Evolutionary conservation across 2,888 invertebrate genomes (phyloP), one percentile per base, ranked within the genome.

Genomic region (Epiblema foenella): DNA sequence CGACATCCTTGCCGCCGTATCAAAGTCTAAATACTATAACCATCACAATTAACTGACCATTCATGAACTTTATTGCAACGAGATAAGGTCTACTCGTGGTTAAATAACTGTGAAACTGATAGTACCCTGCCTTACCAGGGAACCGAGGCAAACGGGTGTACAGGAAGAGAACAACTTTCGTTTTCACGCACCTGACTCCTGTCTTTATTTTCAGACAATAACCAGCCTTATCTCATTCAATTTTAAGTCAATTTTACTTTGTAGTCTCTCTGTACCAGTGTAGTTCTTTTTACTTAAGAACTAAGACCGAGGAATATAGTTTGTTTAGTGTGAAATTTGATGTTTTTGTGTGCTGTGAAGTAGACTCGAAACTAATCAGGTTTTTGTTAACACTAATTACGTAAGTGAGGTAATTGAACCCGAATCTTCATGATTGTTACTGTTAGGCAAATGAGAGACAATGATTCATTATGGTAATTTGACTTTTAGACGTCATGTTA

Each of bases 121-220:
- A n/a, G n/a, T 79, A 79, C 79, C 78, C 78, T 59, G 78, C 80
- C 78, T 82, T 82, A 82, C 75, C 76, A 72, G 80, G 82, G 79
- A 82, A 71, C 75, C 73, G 90, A 91, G 90, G 92, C 87, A 78
- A 89, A 83, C 91, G 82, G 83, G 86, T 86, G 85, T 91, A 79
- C 93, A 93, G 93, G 93, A 93, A 93, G 92, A 87, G 88, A 91
- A 92, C 93, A 91, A 93, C 93, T 93, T 93, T 93, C 93, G 85
- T 91, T 92, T 93, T 93, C 90, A 87, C 84, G 84, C 93, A 93
- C 93, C 93, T 93, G 93, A 90, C 67, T 67, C 89, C 84, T 85
- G 89, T 86, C 85, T 88, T 86, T 87, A 83, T 75, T 69, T 72
- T 74, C 79, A 78, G 75, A 73, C 76, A 51, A 85, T 78, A 79